Base-by-base conservation (phyloP, 2,888 invertebrate species). In the Dynastes tityus region DNA sequence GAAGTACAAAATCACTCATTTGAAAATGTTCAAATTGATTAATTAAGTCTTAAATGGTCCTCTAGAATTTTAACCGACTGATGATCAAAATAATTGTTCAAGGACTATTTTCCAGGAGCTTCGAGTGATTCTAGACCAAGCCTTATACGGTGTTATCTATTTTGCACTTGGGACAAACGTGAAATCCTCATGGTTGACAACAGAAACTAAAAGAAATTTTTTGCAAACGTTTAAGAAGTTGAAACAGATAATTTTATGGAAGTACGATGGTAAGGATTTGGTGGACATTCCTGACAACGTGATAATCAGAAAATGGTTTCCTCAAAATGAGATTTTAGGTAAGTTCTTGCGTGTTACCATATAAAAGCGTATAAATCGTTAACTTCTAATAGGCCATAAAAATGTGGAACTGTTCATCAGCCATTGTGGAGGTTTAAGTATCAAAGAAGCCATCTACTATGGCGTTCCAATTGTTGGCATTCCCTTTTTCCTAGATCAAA, bases 241-340 rank as follows among this genome's bases (percentile, higher is more conserved):
- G 71, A 84, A 84, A 51, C 86, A 88, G 80, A 83, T 82, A 6
- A 85, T 88, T 8, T 51, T 89, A 11, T 88, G 87, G 87, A 88
- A 87, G 82, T 86, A 84, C 82, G 86, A 86, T 80, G 77, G 45
- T 3, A 81, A 82, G 0, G 86, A 86, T 22, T 78, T 87, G 76
- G 65, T 81, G 3, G 83, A 84, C 68, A 63, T 87, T 22, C 87
- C 88, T 0, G 77, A 81, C 40, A 89, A 89, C 80, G 87, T 89
- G 0, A 83, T 85, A 74, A 73, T 87, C 2, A 78, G 79, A 22
- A 85, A 86, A 76, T 89, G 88, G 88, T 81, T 87, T 11, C 87
- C 88, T 0, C 89, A 89, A 80, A 86, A 85, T 70, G 87, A 87
- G 78, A 83, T 89, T 58, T 80, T 89, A 55, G 88, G 80, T 70